Conservation (phyloP, 2,888 invertebrate genomes). For the Synergus itoensis region DNA sequence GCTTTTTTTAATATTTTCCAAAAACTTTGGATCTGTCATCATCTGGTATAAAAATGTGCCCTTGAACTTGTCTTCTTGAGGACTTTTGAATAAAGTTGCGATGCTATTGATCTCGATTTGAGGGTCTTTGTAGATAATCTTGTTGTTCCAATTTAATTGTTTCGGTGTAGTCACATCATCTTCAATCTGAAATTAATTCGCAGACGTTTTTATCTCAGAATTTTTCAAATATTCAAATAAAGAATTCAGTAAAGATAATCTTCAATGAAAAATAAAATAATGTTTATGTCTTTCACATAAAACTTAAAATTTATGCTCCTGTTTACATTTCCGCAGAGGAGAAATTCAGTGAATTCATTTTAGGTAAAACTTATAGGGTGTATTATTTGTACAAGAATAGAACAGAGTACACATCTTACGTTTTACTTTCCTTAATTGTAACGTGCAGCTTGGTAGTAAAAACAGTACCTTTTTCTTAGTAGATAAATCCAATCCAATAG, state of each 20-base stretch:
- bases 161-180: background rate
- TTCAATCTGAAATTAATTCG: slow-evolving; percentile 3
- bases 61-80: slow-evolving; percentile 58
- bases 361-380: background rate
- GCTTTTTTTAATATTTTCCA: slow-evolving; percentile 59
- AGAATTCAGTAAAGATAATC: background rate
- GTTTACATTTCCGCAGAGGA: slow-evolving; percentile 20
- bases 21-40: slow-evolving; percentile 71
- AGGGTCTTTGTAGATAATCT: background rate
- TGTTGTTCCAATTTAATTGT: background rate
- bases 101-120: background rate
- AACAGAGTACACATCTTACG: slow-evolving; percentile 44
- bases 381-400: background rate
- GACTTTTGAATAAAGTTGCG: background rate
- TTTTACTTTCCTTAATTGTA: slow-evolving; percentile 52
- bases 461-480: slow-evolving; percentile 32
- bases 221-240: background rate
- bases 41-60: slow-evolving; percentile 71
- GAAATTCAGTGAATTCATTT: slow-evolving; percentile 44
- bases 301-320: background rate
- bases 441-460: slow-evolving; percentile 31
- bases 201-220: background rate
- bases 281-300: background rate
- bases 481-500: slow-evolving; percentile 36
- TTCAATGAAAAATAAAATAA: background rate